Evolutionary conservation across 2,797 vertebrate species (phyloP).

Genomic region (Enteromius anoplus): DNA sequence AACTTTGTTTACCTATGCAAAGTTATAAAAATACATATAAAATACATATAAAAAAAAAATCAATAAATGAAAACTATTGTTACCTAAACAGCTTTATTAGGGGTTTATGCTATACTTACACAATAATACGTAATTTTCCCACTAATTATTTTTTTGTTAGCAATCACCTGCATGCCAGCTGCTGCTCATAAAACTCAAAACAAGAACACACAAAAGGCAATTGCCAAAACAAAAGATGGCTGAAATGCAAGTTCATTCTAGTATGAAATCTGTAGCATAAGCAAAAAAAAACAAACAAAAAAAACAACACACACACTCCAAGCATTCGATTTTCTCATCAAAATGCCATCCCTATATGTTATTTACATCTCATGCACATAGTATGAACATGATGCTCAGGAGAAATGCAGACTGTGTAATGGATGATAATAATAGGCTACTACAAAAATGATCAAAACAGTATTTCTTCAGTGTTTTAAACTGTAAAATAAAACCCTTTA

Average conservation of each 20-base stretch:
- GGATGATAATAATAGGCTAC: conserved; percentile 25
- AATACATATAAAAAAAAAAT: neutral
- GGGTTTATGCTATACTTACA: neutral
- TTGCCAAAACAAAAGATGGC: neutral
- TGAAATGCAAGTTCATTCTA: neutral
- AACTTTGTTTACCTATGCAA: neutral
- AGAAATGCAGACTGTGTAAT: conserved; percentile 38
- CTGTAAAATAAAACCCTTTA: no score
- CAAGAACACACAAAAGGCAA: neutral
- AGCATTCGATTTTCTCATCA: neutral
- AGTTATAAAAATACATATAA: neutral
- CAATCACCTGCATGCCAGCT: neutral
- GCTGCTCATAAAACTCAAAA: neutral
- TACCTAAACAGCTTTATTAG: neutral
- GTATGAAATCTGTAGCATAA: neutral
- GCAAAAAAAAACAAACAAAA: neutral
- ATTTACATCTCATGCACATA: conserved; percentile 12
- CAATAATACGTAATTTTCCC: neutral
- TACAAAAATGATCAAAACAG: no score
- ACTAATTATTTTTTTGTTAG: neutral
- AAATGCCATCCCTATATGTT: neutral
- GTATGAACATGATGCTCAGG: neutral
- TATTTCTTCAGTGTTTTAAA: no score
- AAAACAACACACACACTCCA: neutral
- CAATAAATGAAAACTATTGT: neutral